A percentile compares a stretch with the other conserved stretches of the same genome.
Conservation (phyloP, 2,888 invertebrate genomes). For the Meta bourneti region DNA sequence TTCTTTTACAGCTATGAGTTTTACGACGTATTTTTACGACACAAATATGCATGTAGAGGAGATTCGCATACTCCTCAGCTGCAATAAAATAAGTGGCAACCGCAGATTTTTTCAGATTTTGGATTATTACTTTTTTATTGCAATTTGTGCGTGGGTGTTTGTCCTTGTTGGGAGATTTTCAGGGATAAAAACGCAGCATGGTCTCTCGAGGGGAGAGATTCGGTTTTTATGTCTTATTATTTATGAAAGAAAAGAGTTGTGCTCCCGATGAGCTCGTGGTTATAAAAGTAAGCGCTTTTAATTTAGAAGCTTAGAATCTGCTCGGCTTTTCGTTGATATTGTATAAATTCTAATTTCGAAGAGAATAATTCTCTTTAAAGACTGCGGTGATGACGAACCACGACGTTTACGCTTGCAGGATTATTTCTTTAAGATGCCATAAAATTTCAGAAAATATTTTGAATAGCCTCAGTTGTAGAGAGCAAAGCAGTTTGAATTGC, state of each 20-base stretch:
- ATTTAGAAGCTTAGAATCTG: constrained; percentile 20
- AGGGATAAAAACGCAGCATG: constrained; percentile 5
- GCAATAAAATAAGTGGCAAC: constrained; percentile 61
- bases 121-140: constrained; percentile 32
- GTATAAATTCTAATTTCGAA: background rate
- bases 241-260: background rate
- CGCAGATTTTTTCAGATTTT: constrained; percentile 35
- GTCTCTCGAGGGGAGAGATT: background rate
- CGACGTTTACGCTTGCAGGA: background rate
- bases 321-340: background rate
- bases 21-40: constrained; percentile 55
- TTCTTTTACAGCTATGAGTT: constrained; percentile 34
- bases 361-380: background rate
- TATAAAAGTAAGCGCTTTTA: constrained; percentile 29
- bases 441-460: background rate
- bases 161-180: background rate
- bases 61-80: constrained; percentile 26
- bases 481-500: no score
- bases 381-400: background rate
- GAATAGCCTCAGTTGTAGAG: no score
- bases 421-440: background rate
- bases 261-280: background rate
- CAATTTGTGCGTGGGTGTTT: constrained; percentile 26
- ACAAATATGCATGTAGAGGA: constrained; percentile 44
- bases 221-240: constrained; percentile 33